A percentile compares a stretch with the other conserved stretches of the same genome.
Conservation (phyloP, 1,140 invertebrate genomes). For the Drosophila jambulina region DNA sequence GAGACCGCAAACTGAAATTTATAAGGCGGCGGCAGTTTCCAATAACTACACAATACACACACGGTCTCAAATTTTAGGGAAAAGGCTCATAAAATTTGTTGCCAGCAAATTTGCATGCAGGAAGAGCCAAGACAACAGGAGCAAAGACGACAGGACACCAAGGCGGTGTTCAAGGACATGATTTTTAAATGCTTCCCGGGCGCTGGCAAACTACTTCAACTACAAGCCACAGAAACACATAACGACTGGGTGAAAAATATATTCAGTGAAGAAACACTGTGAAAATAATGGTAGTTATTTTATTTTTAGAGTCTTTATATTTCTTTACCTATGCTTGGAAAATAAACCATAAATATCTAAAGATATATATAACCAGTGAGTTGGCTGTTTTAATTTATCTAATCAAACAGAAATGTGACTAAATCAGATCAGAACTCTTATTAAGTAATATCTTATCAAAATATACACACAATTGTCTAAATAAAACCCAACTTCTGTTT, state of each 20-base stretch:
- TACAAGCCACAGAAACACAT: constrained; percentile 32
- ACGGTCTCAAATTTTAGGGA: constrained; percentile 75
- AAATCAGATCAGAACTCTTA: no score
- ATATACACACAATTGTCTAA: neutral
- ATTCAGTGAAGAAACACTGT: neutral
- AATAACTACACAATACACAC: constrained; percentile 53
- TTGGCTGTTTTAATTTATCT: neutral
- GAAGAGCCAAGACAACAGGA: constrained; percentile 19
- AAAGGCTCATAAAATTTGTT: constrained; percentile 79
- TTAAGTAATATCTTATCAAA: neutral
- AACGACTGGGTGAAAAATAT: constrained; percentile 2
- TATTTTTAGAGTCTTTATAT: neutral
- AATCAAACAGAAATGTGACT: neutral
- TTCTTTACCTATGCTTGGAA: neutral
- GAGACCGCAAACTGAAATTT: constrained; percentile 77
- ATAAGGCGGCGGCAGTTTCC: constrained; percentile 74
- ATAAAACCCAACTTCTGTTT: neutral
- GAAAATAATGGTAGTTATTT: neutral
- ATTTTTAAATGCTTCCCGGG: constrained; percentile 70
- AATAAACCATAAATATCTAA: neutral
- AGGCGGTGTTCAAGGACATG: constrained; percentile 72
- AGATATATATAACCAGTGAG: neutral
- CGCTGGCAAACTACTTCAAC: constrained; percentile 57
- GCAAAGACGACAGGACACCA: constrained; percentile 13
- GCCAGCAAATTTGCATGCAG: constrained; percentile 74